Conservation (phyloP, 1,140 invertebrate genomes). For the Mizuhopecten yessoensis region DNA sequence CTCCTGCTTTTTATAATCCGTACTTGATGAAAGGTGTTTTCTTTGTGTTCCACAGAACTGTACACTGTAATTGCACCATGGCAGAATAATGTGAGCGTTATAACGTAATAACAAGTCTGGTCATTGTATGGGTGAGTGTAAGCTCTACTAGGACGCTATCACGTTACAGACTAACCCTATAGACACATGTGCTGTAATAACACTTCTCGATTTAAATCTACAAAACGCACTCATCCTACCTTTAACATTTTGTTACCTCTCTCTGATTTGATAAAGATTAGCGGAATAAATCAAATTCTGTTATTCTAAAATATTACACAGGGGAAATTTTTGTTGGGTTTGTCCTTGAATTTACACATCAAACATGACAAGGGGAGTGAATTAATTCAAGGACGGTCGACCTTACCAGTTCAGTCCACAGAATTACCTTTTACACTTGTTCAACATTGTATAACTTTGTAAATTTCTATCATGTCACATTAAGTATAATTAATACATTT, state of each 20-base stretch:
- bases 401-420: background rate
- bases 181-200: background rate
- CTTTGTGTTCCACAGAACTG: background rate
- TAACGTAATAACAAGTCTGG: background rate
- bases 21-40: background rate
- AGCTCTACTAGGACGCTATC: background rate
- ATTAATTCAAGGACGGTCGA: background rate
- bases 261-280: background rate
- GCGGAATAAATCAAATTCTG: constrained; percentile 21
- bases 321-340: background rate
- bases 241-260: background rate
- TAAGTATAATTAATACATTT: background rate
- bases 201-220: background rate
- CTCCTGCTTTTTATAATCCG: background rate
- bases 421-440: too few species aligned
- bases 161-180: too few species aligned
- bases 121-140: background rate
- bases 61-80: background rate
- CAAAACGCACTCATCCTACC: background rate
- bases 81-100: background rate
- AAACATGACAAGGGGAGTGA: background rate
- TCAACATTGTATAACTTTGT: background rate
- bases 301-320: background rate
- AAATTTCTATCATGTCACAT: constrained; percentile 3
- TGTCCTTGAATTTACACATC: constrained; percentile 27